Conservation (phyloP, 1,140 invertebrate genomes). For the Cydia amplana region DNA sequence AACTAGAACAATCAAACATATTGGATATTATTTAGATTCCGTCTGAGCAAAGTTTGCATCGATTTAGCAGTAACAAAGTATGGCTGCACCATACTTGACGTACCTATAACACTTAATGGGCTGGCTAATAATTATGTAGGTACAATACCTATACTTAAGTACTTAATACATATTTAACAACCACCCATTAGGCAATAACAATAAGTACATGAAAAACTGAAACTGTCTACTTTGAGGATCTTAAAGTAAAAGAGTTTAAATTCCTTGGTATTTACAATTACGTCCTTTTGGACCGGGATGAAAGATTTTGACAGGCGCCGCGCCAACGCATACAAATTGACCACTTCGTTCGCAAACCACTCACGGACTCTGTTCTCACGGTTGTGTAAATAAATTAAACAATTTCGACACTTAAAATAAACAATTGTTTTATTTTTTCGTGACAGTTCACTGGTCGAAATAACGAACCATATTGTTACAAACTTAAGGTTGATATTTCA, state of each 20-base stretch:
- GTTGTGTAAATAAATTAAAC: slow-evolving; percentile 23
- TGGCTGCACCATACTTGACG: no score
- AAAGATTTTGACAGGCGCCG: neutral
- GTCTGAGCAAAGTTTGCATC: no score
- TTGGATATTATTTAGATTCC: no score
- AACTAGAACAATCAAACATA: neutral
- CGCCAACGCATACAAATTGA: slow-evolving; percentile 23
- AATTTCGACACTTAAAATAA: slow-evolving; percentile 30
- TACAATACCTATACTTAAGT: no score
- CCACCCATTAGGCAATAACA: neutral
- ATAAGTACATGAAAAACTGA: neutral
- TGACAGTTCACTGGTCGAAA: neutral
- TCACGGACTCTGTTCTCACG: slow-evolving; percentile 30
- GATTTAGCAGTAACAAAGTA: no score
- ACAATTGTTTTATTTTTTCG: slow-evolving; percentile 20
- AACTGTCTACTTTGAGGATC: neutral
- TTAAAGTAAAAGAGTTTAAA: neutral
- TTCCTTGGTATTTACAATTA: neutral
- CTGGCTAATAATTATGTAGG: no score
- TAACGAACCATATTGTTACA: neutral
- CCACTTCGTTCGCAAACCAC: slow-evolving; percentile 20
- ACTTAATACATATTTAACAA: slow-evolving; percentile 3
- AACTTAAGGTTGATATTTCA: neutral
- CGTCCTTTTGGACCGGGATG: neutral
- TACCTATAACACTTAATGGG: no score